phyloP scores from a whole-genome alignment of 1,140 invertebrate species.

The Pomacea maculata region DNA sequence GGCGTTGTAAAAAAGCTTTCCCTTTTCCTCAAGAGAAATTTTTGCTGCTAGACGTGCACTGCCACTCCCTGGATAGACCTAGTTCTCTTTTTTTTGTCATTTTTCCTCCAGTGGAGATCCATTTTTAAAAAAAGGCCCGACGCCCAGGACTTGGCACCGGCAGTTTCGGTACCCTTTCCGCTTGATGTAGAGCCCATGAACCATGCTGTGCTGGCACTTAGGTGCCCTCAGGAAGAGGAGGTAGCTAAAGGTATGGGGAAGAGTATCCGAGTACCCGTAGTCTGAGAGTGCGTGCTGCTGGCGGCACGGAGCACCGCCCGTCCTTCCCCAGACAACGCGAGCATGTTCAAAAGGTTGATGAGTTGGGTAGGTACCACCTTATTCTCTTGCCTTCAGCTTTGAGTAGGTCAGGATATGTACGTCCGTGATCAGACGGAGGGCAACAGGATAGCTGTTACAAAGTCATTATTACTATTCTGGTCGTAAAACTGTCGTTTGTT shows the following conservation, averaged over 20 bases:
- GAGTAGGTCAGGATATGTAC: background rate
- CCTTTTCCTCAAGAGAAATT: too few species aligned
- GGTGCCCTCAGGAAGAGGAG: background rate
- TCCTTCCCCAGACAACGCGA: background rate
- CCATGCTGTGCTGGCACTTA: background rate
- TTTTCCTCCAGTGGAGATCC: too few species aligned
- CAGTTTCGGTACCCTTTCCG: background rate
- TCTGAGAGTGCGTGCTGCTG: background rate
- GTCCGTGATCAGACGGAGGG: background rate
- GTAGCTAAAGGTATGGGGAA: background rate
- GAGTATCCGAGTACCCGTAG: background rate
- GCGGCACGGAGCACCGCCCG: background rate
- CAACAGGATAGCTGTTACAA: background rate
- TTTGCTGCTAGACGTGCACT: too few species aligned
- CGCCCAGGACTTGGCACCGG: too few species aligned
- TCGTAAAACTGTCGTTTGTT: background rate
- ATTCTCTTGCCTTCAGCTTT: background rate
- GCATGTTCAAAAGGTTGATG: conserved; percentile 25
- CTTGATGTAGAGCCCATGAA: background rate
- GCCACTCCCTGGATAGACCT: too few species aligned
- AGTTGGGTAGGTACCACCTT: conserved; percentile 21
- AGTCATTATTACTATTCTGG: background rate
- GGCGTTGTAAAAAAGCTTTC: too few species aligned
- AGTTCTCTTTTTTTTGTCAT: too few species aligned
- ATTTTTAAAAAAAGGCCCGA: too few species aligned